Percentiles rank a stretch among this genome's conserved stretches.
These are phyloP conservation scores for Gyps fulvus DNA, from an alignment of 2,113 vertebrate genomes.

Conservation along the genomic window DNA sequence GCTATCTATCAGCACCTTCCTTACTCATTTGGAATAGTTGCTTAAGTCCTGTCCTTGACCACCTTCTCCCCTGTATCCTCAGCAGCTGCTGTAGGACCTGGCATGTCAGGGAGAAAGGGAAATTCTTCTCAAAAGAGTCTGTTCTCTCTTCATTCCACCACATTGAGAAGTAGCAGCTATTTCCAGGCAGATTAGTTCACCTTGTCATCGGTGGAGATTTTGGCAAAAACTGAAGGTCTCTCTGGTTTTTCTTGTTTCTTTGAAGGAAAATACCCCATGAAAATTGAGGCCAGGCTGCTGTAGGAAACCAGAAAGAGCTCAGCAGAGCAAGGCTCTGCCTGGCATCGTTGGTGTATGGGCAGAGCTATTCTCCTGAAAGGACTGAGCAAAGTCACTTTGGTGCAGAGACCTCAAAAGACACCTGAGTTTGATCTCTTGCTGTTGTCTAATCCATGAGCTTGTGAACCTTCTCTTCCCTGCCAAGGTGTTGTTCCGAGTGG, in stretches of 20 bases:
- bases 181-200: not conserved
- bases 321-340: not conserved
- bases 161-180: not conserved
- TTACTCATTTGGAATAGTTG: not conserved
- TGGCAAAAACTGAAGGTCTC: not conserved
- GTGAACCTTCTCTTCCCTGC: not conserved
- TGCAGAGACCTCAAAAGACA: not conserved
- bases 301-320: not conserved
- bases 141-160: not conserved
- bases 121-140: not conserved
- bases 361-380: not conserved
- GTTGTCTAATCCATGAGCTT: not conserved
- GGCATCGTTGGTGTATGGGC: not conserved
- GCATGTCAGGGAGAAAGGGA: not conserved
- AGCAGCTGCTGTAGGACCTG: slow-evolving; percentile 10
- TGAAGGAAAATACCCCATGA: not conserved
- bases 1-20: slow-evolving; percentile 67
- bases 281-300: not conserved
- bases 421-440: not conserved
- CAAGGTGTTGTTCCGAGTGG: not conserved
- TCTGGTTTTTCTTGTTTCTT: not conserved
- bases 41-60: slow-evolving; percentile 21
- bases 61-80: not conserved
- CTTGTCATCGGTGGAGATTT: not conserved
- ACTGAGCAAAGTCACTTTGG: not conserved